Evolutionary conservation across 2,113 vertebrate genomes (phyloP).

Genomic region (Chlamydotis undulata): DNA sequence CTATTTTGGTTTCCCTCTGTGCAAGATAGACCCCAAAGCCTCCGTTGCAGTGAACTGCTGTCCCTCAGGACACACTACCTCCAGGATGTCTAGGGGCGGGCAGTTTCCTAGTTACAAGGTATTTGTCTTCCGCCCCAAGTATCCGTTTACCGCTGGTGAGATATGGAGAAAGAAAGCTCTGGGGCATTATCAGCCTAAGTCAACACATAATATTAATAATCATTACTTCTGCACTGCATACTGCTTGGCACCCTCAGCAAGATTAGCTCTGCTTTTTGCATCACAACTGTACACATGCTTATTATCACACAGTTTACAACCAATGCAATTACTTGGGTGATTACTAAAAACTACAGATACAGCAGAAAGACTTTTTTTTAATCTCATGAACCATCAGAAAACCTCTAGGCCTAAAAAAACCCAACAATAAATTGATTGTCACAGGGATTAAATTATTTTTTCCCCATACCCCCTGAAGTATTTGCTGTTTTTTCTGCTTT

Average conservation of each 20-base stretch:
- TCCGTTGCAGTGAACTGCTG: fast-evolving
- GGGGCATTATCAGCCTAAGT: conserved; percentile 29
- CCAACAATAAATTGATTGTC: neutral
- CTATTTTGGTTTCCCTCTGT: neutral
- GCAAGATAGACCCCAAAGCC: neutral
- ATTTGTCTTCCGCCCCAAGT: neutral
- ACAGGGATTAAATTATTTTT: neutral
- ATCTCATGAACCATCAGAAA: neutral
- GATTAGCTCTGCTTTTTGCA: neutral
- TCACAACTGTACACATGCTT: neutral
- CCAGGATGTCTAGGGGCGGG: neutral
- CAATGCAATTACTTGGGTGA: neutral
- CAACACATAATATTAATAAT: conserved; percentile 37
- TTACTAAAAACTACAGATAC: neutral
- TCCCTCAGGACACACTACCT: neutral
- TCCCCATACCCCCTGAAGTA: fast-evolving
- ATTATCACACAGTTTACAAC: neutral
- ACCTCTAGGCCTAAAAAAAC: neutral
- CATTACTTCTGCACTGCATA: neutral
- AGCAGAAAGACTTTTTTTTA: neutral
- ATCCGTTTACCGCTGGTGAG: neutral
- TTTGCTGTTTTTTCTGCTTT: neutral
- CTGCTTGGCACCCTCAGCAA: neutral
- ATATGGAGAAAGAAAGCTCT: neutral
- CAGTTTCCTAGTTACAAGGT: conserved; percentile 7